Conservation (phyloP, 2,797 vertebrate species). For the Lepidocolaptes lacrymiger region DNA sequence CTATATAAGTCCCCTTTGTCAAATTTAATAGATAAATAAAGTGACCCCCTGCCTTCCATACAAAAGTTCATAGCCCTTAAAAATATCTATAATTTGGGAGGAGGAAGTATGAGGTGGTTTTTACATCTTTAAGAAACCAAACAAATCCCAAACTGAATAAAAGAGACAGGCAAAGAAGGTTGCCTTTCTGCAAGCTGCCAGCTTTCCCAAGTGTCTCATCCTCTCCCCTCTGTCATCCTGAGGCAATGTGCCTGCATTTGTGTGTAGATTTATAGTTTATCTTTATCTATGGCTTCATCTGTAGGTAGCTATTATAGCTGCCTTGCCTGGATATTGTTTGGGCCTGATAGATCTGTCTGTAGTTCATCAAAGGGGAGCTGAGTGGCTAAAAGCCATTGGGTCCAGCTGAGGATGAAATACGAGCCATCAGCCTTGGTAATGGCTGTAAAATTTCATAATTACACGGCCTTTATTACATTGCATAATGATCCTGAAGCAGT, state of each 20-base stretch:
- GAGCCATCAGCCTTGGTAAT: conserved; percentile 99
- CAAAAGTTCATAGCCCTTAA: not conserved
- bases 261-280: conserved; percentile 93
- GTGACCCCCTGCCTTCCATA: not conserved
- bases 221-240: conserved; percentile 74
- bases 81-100: accelerated
- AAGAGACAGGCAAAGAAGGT: not conserved
- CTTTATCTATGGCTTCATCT: conserved; percentile 97
- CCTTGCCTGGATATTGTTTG: conserved; percentile 94
- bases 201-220: conserved; percentile 69
- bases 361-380: conserved; percentile 88
- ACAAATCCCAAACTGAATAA: conserved; percentile 27
- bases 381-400: conserved; percentile 92
- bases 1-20: not conserved
- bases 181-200: conserved; percentile 46
- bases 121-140: conserved; percentile 57
- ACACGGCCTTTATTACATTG: conserved; percentile 99
- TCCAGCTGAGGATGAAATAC: conserved; percentile 99
- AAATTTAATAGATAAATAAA: conserved; percentile 17
- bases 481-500: conserved; percentile 99
- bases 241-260: conserved; percentile 80
- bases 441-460: conserved; percentile 99
- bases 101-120: not conserved
- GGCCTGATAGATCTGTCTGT: conserved; percentile 90
- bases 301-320: conserved; percentile 93